Evolutionary conservation across 2,797 vertebrate species (phyloP).

Genomic region (Tapera naevia): DNA sequence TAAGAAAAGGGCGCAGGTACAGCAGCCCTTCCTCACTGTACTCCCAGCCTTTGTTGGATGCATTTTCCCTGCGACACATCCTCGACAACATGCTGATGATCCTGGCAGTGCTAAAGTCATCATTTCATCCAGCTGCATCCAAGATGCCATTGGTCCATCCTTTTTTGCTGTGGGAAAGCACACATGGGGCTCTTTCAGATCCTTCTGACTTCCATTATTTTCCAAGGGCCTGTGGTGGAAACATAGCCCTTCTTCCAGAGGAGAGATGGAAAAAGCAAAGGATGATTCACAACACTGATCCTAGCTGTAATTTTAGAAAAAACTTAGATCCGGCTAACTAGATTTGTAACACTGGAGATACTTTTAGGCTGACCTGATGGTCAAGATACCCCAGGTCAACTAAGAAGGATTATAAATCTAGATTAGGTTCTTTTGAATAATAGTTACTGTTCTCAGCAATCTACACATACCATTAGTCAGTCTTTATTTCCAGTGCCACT

Average conservation of each 20-base stretch:
- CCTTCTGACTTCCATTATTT: background rate
- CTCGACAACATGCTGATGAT: background rate
- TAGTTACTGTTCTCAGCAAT: background rate
- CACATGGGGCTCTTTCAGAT: background rate
- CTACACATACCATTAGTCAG: background rate
- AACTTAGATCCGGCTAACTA: background rate
- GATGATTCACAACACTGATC: background rate
- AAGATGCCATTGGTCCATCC: background rate
- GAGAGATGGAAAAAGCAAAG: background rate
- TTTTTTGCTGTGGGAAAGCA: constrained; percentile 28
- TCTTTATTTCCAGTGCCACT: background rate
- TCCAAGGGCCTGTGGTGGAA: background rate
- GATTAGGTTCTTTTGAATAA: background rate
- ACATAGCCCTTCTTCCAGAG: background rate
- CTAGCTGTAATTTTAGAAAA: background rate
- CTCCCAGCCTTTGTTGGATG: background rate
- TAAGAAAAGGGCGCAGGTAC: background rate
- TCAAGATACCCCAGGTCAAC: background rate
- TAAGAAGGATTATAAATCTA: background rate
- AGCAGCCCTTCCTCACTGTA: background rate
- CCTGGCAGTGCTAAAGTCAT: background rate
- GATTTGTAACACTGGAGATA: background rate
- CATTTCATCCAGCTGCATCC: constrained; percentile 1
- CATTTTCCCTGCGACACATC: fast-evolving
- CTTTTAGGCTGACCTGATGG: background rate